Conservation (phyloP, 2,888 invertebrate species). For the Drosophila robusta region DNA sequence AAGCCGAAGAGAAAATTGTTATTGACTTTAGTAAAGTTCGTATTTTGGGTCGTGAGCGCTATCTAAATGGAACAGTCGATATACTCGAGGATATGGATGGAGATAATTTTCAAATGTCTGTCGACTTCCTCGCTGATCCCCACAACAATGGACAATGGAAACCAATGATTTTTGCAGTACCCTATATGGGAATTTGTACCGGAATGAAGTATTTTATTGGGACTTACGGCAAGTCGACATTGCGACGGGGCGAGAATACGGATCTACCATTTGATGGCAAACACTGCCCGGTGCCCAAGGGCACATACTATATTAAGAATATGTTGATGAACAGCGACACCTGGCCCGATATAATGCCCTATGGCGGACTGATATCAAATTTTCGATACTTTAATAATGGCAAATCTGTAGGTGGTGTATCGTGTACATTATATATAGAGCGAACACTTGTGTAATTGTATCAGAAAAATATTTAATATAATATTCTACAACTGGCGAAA, state of each 20-base stretch:
- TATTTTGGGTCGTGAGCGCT: constrained; percentile 20
- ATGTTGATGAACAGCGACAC: constrained; percentile 18
- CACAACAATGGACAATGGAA: constrained; percentile 12
- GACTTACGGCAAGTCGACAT: constrained; percentile 18
- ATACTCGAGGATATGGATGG: constrained; percentile 21
- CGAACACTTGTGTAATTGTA: not conserved
- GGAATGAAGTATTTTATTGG: constrained; percentile 9
- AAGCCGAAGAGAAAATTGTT: constrained; percentile 1
- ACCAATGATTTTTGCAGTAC: constrained; percentile 15
- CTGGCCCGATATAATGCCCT: constrained; percentile 25
- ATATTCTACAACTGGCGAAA: not conserved
- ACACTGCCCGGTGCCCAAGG: constrained; percentile 19
- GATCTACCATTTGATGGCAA: constrained; percentile 17
- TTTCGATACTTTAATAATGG: constrained; percentile 12
- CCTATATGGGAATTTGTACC: constrained; percentile 7
- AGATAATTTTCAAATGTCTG: constrained; percentile 11
- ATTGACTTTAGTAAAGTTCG: constrained; percentile 26
- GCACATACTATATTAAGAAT: constrained; percentile 9
- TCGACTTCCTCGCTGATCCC: constrained; percentile 26
- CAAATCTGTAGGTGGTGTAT: constrained; percentile 8
- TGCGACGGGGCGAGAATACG: constrained; percentile 6
- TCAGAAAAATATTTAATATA: not conserved
- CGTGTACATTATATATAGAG: not conserved
- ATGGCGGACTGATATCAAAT: constrained; percentile 8
- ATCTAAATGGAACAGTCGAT: constrained; percentile 25